Base-by-base conservation (phyloP, 2,888 invertebrate genomes). In the Mimachlamys varia region DNA sequence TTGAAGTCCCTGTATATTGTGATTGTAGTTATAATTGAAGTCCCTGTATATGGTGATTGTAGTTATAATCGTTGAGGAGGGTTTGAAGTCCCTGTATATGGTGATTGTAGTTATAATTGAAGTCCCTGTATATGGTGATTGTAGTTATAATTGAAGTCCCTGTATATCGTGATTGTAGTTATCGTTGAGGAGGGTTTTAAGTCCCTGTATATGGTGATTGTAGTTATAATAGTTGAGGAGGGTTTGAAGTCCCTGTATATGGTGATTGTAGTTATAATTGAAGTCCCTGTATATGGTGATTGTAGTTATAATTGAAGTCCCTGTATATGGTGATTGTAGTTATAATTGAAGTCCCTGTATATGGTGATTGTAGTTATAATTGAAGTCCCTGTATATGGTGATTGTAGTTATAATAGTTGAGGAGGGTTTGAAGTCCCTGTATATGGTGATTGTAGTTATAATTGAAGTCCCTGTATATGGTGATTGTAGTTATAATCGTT, bases 121-220 rank as follows among this genome's bases (percentile, higher is more conserved):
- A 27, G 76, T 76, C 76, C 76, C 76, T 76, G n/a, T n/a, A n/a
- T n/a, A n/a, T n/a, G n/a, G n/a, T n/a, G n/a, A n/a, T n/a, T n/a
- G n/a, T n/a, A n/a, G n/a, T n/a, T n/a, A n/a, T n/a, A n/a, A n/a
- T n/a, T n/a, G n/a, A n/a, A n/a, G n/a, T n/a, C n/a, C n/a, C n/a
- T n/a, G 76, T 76, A 76, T 76, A 76, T 33, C 22, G 76, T 76
- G 76, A 76, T 76, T 76, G 76, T 76, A 76, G 76, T 76, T 76
- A 44, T 7, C 44, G 7, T 44, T 44, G 76, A 33, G 33, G 76
- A 33, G 76, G n/a, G n/a, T n/a, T n/a, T n/a, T n/a, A n/a, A n/a
- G n/a, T n/a, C n/a, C n/a, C n/a, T n/a, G n/a, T n/a, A n/a, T n/a
- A 76, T 13, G 33, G 76, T 76, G 76, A 76, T n/a, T 7, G n/a